Evolutionary conservation across 2,113 vertebrate genomes (phyloP), one percentile per base, ranked within the genome.

Genomic region (Prionailurus viverrinus): DNA sequence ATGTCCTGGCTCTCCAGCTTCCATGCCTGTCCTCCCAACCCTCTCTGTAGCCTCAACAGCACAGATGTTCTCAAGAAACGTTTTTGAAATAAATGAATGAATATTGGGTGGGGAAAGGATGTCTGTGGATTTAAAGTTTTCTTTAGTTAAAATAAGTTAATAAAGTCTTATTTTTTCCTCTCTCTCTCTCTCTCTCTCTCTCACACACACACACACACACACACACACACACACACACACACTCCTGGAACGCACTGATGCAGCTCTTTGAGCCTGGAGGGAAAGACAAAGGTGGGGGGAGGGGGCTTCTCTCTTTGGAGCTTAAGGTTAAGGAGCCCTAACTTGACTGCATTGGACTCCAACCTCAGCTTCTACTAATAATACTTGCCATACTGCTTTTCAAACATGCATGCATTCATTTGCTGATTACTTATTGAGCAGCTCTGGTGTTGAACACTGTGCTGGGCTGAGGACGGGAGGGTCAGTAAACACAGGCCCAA

Each of bases 121-220:
- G 74, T 5, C 36, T 27, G 3, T 27, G 89, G 80, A 88, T 80
- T 5, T 73, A 51, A 66, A 33, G 15, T 73, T 89, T 95, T 84
- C 76, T 51, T 48, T 82, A 93, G 41, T 25, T 91, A 61, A 96
- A 85, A 76, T 86, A 73, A 71, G 31, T 65, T 61, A 76, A n/a
- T 65, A 58, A 66, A 45, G 65, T 84, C 27, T 65, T 41, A 7
- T 39, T 53, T 2, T 63, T 3, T 27, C 27, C 31, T 14, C 73
- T 71, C 27, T 63, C 27, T 55, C 4, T 63, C 51, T 66, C 18
- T 23, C 45, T 12, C 55, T 51, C 61, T 79, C 14, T 41, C n/a
- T n/a, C n/a, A n/a, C n/a, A n/a, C 53, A 4, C 39, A 39, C 69
- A 19, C 82, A 36, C 74, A 31, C 69, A 31, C 68, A 79, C 36